Evolutionary conservation across 2,113 vertebrate genomes (phyloP).

Genomic region (Climacteris rufus): DNA sequence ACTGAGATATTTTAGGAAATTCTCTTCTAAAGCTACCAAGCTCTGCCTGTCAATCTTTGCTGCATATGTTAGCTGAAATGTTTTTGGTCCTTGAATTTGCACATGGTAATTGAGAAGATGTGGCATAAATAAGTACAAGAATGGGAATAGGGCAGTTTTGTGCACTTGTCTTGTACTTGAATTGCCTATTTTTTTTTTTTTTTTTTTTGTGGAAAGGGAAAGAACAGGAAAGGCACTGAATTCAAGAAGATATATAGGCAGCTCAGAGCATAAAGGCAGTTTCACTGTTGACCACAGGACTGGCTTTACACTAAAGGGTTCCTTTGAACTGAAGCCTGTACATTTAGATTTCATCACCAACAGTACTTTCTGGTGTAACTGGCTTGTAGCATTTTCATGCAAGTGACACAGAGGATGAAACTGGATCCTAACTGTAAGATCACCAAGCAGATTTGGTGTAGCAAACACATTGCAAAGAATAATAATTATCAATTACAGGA

Average conservation of each 20-base stretch:
- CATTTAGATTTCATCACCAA: background rate
- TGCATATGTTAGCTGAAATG: background rate
- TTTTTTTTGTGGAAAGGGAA: background rate
- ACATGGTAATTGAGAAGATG: background rate
- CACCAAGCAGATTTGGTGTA: background rate
- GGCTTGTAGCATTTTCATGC: background rate
- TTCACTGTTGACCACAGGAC: background rate
- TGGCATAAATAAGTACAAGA: background rate
- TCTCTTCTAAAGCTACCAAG: background rate
- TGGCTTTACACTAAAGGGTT: background rate
- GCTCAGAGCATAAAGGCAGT: background rate
- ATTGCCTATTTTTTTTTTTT: background rate
- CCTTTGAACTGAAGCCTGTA: background rate
- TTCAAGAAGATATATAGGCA: background rate
- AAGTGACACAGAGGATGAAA: background rate
- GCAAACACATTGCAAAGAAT: background rate
- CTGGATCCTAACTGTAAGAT: background rate
- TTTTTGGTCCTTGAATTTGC: background rate
- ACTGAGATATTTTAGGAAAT: background rate
- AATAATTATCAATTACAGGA: background rate
- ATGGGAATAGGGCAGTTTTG: background rate
- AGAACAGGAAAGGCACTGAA: background rate
- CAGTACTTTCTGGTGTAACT: background rate
- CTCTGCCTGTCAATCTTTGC: background rate
- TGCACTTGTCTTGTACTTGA: background rate